Conservation (phyloP, 2,888 invertebrate species). For the Athalia rosae region DNA sequence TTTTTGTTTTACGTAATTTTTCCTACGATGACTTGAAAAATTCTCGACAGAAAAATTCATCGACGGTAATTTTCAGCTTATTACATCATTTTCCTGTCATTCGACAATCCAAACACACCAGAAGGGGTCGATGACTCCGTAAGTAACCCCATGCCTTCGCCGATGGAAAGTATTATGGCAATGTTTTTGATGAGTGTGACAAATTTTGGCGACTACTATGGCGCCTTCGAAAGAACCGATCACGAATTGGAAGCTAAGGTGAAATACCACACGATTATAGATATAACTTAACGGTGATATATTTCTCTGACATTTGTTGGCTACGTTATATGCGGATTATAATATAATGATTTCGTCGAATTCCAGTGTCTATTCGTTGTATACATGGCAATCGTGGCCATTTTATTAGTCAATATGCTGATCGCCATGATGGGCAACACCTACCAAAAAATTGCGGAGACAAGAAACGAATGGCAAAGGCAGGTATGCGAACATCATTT, state of each 20-base stretch:
- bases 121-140: constrained; percentile 89
- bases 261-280: constrained; percentile 53
- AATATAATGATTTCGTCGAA: constrained; percentile 10
- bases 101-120: constrained; percentile 87
- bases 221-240: constrained; percentile 90
- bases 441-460: constrained; percentile 97
- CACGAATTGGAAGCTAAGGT: constrained; percentile 94
- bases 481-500: constrained; percentile 75
- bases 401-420: constrained; percentile 96
- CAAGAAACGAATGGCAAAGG: constrained; percentile 98
- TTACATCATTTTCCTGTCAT: constrained; percentile 93
- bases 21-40: constrained; percentile 11
- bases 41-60: constrained; percentile 1
- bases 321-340: neutral
- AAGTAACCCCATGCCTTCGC: constrained; percentile 91
- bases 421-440: constrained; percentile 99
- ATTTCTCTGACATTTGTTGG: neutral
- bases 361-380: constrained; percentile 91
- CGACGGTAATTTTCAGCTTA: constrained; percentile 80
- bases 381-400: constrained; percentile 97
- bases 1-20: neutral
- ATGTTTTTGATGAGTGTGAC: constrained; percentile 99
- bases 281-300: too few species aligned
- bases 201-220: constrained; percentile 96
- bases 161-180: constrained; percentile 96